Evolutionary conservation across 2,888 invertebrate species (phyloP).

Genomic region (Branchellion lobata): DNA sequence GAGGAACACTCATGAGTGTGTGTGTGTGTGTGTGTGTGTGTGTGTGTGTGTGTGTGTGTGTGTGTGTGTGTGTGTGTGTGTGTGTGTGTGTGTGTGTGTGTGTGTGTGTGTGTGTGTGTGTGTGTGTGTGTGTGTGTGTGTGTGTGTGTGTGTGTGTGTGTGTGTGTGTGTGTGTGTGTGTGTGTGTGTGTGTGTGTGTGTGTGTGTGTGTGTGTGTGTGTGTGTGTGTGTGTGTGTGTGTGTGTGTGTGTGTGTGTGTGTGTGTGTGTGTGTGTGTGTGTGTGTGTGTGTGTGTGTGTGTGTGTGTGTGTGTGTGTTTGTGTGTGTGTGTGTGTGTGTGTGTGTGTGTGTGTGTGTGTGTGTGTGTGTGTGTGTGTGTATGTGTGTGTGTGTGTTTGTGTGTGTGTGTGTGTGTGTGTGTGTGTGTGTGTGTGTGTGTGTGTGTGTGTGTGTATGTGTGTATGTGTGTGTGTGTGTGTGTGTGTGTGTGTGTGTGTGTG

Average conservation of each 20-base stretch:
- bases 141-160: conserved; percentile 8
- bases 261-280: too few relatives aligned
- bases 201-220: too few relatives aligned
- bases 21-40: conserved; percentile 18
- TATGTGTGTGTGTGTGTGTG: conserved; percentile 14
- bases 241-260: too few relatives aligned
- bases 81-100: conserved; percentile 18
- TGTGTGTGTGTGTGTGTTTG: too few relatives aligned
- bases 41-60: conserved; percentile 18
- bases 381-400: conserved; percentile 16
- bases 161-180: conserved; percentile 13
- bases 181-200: too few relatives aligned
- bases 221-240: too few relatives aligned
- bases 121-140: conserved; percentile 18
- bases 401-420: conserved; percentile 18
- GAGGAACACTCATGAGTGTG: too few relatives aligned
- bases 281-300: too few relatives aligned
- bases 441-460: conserved; percentile 14
- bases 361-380: conserved; percentile 17
- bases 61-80: conserved; percentile 18
- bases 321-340: too few relatives aligned
- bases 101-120: conserved; percentile 18
- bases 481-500: conserved; percentile 8
- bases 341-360: not conserved
- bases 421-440: conserved; percentile 18